These are phyloP conservation scores for Lamprotornis superbus DNA, from an alignment of 2,113 vertebrate genomes.

Conservation along the genomic window DNA sequence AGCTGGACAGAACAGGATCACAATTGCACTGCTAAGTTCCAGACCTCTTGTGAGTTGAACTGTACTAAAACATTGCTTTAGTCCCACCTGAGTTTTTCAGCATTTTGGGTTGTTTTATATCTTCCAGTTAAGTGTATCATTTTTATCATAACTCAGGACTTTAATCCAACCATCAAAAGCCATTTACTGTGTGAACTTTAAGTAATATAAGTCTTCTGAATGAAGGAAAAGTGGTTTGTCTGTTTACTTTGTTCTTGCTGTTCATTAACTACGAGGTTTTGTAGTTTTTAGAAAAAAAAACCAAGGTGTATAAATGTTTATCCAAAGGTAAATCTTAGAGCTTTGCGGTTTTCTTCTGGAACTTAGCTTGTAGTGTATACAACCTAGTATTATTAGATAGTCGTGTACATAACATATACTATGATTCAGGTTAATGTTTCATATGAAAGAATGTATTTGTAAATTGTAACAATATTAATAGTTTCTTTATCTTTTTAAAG, in stretches of 20 bases:
- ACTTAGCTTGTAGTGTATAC: slow-evolving; percentile 56
- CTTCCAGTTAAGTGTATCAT: not conserved
- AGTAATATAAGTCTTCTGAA: slow-evolving; percentile 15
- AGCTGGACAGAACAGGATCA: not conserved
- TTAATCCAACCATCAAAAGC: slow-evolving; percentile 17
- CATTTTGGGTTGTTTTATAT: not conserved
- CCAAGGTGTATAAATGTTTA: slow-evolving; percentile 29
- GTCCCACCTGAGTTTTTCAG: not conserved
- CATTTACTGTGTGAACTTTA: not conserved
- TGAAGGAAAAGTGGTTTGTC: slow-evolving; percentile 27
- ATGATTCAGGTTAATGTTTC: slow-evolving; percentile 76
- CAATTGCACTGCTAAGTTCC: slow-evolving; percentile 18
- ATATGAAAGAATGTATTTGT: slow-evolving; percentile 81
- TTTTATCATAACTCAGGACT: slow-evolving; percentile 29
- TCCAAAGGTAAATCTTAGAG: slow-evolving; percentile 54
- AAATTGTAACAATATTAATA: slow-evolving; percentile 73
- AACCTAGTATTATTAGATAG: slow-evolving; percentile 66
- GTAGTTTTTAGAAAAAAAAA: slow-evolving; percentile 40
- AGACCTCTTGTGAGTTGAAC: not conserved
- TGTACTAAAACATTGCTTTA: not conserved
- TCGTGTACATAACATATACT: slow-evolving; percentile 61
- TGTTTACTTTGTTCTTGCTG: slow-evolving; percentile 43
- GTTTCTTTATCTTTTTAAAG: slow-evolving; percentile 73
- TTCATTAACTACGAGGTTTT: slow-evolving; percentile 1
- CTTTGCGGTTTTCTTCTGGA: slow-evolving; percentile 63